phyloP scores from a whole-genome alignment of 2,113 vertebrate genomes.

The Cryptomyrus ogoouensis region DNA sequence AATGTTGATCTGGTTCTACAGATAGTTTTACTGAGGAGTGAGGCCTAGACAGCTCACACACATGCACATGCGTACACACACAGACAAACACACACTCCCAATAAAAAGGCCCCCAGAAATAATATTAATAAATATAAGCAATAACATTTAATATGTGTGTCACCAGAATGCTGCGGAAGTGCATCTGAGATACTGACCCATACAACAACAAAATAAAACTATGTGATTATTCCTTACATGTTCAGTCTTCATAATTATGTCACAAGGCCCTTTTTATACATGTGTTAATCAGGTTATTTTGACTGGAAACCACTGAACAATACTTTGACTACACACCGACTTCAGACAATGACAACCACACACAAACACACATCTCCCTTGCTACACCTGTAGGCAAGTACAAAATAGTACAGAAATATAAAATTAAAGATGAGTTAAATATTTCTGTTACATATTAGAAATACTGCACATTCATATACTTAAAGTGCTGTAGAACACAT shows the following conservation, averaged over 20 bases:
- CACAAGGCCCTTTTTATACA: not conserved
- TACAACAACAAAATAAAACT: constrained; percentile 3
- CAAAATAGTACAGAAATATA: not conserved
- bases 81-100: not conserved
- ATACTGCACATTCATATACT: not conserved
- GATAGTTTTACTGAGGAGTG: constrained; percentile 50
- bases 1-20: constrained; percentile 55
- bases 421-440: not conserved
- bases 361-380: not conserved
- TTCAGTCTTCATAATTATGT: not conserved
- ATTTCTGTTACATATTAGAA: not conserved
- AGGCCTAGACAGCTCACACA: constrained; percentile 38
- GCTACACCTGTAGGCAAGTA: not conserved
- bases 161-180: not conserved
- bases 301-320: constrained; percentile 17
- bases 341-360: not conserved
- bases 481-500: not conserved
- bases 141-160: not conserved
- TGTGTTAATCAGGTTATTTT: not conserved
- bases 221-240: not conserved
- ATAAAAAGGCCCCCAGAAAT: not conserved
- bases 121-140: not conserved
- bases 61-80: not conserved
- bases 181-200: not conserved
- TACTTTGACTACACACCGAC: not conserved